Percentiles rank a stretch among this genome's conserved stretches.
phyloP scores from a whole-genome alignment of 2,113 vertebrate genomes.

The Corythoichthys intestinalis region DNA sequence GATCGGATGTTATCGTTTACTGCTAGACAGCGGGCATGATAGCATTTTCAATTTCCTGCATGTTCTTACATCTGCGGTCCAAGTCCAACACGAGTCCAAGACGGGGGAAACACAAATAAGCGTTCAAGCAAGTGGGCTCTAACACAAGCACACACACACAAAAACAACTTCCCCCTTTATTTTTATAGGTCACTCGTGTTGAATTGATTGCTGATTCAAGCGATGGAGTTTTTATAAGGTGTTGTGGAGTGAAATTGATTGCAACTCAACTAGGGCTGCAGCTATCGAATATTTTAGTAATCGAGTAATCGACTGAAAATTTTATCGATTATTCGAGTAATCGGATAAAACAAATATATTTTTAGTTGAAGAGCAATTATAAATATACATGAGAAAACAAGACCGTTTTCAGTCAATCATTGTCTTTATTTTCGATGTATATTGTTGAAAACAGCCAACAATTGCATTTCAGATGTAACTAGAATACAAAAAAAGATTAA shows the following conservation, averaged over 20 bases:
- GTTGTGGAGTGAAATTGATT: neutral
- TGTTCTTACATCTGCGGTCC: slow-evolving; percentile 1
- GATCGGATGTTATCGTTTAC: slow-evolving; percentile 51
- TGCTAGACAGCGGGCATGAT: slow-evolving; percentile 39
- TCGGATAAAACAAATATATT: no score
- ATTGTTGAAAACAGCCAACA: no score
- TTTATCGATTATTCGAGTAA: no score
- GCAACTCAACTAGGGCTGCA: neutral
- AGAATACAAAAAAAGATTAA: no score
- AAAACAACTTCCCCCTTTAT: neutral
- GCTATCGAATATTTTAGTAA: no score
- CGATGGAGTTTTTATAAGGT: no score
- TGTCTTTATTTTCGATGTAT: no score
- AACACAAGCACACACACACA: neutral
- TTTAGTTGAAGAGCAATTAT: no score
- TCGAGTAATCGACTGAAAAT: no score
- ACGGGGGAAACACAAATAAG: neutral
- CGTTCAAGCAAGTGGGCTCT: neutral
- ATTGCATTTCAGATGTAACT: no score
- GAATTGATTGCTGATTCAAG: neutral
- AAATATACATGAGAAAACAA: no score
- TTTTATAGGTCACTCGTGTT: neutral
- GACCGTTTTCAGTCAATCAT: no score
- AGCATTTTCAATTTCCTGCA: slow-evolving; percentile 57
- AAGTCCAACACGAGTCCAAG: neutral